These are phyloP conservation scores for Cygnus atratus DNA, from an alignment of 2,113 vertebrate species.

Conservation along the genomic window DNA sequence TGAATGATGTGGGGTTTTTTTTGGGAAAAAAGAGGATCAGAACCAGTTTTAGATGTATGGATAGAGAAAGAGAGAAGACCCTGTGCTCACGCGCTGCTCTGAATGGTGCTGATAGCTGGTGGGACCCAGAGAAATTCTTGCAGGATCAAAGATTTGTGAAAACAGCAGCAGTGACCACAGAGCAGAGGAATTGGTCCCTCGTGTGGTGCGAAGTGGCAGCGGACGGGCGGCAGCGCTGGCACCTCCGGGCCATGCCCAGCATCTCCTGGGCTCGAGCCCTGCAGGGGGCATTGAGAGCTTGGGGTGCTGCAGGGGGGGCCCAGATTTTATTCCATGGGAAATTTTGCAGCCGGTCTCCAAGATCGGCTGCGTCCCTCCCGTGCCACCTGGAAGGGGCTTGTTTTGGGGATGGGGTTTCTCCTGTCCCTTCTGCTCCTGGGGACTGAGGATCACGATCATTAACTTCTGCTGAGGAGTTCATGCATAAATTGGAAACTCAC, in stretches of 20 bases:
- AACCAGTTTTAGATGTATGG: background rate
- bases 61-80: background rate
- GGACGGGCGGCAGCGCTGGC: fast-evolving
- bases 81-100: background rate
- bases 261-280: no score
- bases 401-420: background rate
- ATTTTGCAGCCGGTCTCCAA: background rate
- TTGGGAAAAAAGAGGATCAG: background rate
- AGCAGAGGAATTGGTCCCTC: background rate
- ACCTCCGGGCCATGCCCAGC: background rate
- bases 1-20: background rate
- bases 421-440: background rate
- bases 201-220: background rate
- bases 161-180: background rate
- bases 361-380: no score
- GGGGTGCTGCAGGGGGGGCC: fast-evolving
- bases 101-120: background rate
- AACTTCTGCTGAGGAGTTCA: background rate
- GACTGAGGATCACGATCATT: no score
- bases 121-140: background rate
- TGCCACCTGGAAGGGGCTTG: fast-evolving
- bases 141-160: background rate
- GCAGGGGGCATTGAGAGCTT: fast-evolving
- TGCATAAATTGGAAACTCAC: background rate
- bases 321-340: background rate